Conservation (phyloP, 2,113 vertebrate genomes). For the Atlantisia rogersi region DNA sequence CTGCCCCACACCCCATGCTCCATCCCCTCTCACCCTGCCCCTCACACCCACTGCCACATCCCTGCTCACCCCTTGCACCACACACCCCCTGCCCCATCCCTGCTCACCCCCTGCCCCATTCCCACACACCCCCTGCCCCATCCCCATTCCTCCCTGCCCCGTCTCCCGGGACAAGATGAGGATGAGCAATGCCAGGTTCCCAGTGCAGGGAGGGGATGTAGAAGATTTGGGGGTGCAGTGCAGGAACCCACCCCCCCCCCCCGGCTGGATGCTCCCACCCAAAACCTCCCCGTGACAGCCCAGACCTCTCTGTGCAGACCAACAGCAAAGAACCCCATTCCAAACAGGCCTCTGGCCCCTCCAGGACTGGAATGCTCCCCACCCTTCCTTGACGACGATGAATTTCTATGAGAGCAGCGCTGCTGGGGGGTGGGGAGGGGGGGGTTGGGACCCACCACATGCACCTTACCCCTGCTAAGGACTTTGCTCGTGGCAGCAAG, state of each 20-base stretch:
- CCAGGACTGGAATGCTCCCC: neutral
- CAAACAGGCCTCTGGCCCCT: neutral
- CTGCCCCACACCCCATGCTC: too few relatives aligned
- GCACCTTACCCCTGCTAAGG: neutral
- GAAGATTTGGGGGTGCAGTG: too few relatives aligned
- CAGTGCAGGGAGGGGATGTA: too few relatives aligned
- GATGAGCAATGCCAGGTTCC: neutral
- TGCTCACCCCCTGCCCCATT: too few relatives aligned
- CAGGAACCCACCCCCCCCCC: neutral
- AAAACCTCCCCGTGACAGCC: fast-evolving
- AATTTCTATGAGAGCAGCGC: neutral
- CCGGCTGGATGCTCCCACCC: neutral
- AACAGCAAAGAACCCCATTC: neutral
- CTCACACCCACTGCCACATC: too few relatives aligned
- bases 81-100: neutral
- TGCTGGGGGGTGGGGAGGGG: neutral
- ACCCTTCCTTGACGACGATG: neutral
- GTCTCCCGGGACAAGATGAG: neutral
- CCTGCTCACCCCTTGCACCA: neutral
- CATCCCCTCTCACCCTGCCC: too few relatives aligned
- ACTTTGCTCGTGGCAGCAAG: neutral
- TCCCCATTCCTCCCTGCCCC: too few relatives aligned
- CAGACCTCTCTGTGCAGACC: fast-evolving
- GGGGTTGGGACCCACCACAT: neutral
- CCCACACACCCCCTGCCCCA: too few relatives aligned